phyloP scores from a whole-genome alignment of 2,797 vertebrate species.

The Megalops cyprinoides region DNA sequence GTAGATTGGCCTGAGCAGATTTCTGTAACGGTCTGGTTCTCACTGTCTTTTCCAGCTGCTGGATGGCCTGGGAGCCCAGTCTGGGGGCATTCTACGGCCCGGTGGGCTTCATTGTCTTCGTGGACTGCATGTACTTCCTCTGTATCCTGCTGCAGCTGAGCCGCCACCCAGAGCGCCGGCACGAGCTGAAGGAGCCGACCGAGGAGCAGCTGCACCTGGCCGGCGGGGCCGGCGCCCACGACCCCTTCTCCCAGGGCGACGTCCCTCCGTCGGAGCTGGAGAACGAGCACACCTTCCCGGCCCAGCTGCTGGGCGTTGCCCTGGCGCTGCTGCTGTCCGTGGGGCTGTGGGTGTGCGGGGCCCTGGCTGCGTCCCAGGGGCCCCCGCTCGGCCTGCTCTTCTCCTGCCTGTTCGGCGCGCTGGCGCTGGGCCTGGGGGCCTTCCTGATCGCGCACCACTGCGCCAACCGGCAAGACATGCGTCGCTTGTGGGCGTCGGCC shows the following conservation, averaged over 20 bases:
- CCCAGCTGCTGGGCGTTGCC: conserved; percentile 85
- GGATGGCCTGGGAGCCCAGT: conserved; percentile 98
- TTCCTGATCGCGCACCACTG: conserved; percentile 92
- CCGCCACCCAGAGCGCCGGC: conserved; percentile 90
- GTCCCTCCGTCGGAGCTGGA: conserved; percentile 79
- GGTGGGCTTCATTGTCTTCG: conserved; percentile 89
- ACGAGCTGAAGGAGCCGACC: conserved; percentile 87
- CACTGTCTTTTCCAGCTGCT: conserved; percentile 78
- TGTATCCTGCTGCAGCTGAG: conserved; percentile 92
- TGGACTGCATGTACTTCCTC: conserved; percentile 97
- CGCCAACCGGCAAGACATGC: conserved; percentile 87
- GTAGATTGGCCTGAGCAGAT: too few relatives aligned
- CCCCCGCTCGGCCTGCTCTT: conserved; percentile 86
- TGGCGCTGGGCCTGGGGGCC: conserved; percentile 82
- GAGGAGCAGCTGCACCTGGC: conserved; percentile 90
- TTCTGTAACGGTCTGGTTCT: too few relatives aligned
- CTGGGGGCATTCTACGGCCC: conserved; percentile 96
- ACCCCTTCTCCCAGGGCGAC: conserved; percentile 61
- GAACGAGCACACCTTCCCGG: conserved; percentile 89
- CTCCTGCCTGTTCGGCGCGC: conserved; percentile 87
- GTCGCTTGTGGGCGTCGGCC: conserved; percentile 81
- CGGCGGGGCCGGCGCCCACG: conserved; percentile 65
- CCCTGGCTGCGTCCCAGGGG: conserved; percentile 82
- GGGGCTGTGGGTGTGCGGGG: conserved; percentile 87
- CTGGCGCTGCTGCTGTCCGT: conserved; percentile 82